Evolutionary conservation across 2,888 invertebrate genomes (phyloP).

Genomic region (Lumbricus terrestris): DNA sequence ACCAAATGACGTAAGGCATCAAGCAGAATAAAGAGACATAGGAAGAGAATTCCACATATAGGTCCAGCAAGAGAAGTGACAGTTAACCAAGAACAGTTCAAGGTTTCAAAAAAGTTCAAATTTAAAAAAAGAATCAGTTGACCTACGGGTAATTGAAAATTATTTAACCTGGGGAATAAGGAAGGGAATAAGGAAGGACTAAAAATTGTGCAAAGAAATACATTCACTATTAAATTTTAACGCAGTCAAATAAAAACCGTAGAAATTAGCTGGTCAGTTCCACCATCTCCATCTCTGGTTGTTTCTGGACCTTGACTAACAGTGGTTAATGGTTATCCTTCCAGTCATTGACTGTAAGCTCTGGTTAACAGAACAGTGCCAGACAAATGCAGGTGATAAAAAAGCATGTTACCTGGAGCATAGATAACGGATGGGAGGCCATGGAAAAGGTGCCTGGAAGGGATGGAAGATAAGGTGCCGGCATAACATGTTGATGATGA

Average conservation of each 20-base stretch:
- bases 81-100: background rate
- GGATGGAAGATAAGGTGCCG: constrained; percentile 12
- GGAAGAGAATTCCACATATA: background rate
- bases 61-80: background rate
- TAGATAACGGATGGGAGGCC: constrained; percentile 1
- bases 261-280: background rate
- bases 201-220: background rate
- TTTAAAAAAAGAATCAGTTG: background rate
- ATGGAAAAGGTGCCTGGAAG: background rate
- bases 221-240: background rate
- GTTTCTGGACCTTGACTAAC: background rate
- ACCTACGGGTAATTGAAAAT: too few relatives aligned
- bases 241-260: background rate
- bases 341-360: background rate
- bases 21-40: background rate
- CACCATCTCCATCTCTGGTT: background rate
- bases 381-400: background rate
- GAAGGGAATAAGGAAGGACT: background rate
- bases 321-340: background rate
- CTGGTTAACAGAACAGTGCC: background rate
- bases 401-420: background rate
- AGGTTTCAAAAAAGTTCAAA: too few relatives aligned
- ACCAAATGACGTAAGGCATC: background rate
- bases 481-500: constrained; percentile 31
- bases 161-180: background rate